A percentile compares a stretch with the other conserved stretches of the same genome.
Conservation (phyloP, 1,140 invertebrate species). For the Rhagoletis zephyria region DNA sequence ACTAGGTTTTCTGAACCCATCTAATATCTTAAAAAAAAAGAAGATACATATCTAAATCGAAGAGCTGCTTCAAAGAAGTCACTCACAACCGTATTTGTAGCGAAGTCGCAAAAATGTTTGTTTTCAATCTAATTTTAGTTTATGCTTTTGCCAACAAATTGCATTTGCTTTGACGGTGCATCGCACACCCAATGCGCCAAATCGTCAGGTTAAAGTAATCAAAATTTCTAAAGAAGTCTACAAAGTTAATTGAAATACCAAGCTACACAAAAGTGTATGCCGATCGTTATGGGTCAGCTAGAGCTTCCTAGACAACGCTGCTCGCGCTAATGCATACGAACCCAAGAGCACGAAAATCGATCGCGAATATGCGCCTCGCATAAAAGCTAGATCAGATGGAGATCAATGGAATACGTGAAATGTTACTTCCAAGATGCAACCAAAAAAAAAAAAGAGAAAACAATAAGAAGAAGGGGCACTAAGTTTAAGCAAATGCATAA, state of each 20-base stretch:
- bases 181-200: background rate
- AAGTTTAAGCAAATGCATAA: conserved; percentile 14
- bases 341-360: conserved; percentile 41
- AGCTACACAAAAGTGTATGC: background rate
- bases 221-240: background rate
- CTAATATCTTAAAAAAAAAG: no score
- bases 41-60: no score
- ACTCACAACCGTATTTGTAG: no score
- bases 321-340: background rate
- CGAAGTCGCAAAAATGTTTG: no score
- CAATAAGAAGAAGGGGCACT: background rate
- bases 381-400: conserved; percentile 28
- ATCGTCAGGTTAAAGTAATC: background rate
- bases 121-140: no score
- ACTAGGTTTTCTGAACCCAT: no score
- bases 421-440: background rate
- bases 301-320: no score
- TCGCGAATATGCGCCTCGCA: background rate
- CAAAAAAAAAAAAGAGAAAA: background rate
- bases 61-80: no score
- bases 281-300: background rate
- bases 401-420: conserved; percentile 19
- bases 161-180: no score
- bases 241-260: conserved; percentile 3
- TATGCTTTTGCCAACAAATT: no score